Evolutionary conservation across 1,140 invertebrate species (phyloP), one percentile per base, ranked within the genome.

Genomic region (Geopemphigus sp.): DNA sequence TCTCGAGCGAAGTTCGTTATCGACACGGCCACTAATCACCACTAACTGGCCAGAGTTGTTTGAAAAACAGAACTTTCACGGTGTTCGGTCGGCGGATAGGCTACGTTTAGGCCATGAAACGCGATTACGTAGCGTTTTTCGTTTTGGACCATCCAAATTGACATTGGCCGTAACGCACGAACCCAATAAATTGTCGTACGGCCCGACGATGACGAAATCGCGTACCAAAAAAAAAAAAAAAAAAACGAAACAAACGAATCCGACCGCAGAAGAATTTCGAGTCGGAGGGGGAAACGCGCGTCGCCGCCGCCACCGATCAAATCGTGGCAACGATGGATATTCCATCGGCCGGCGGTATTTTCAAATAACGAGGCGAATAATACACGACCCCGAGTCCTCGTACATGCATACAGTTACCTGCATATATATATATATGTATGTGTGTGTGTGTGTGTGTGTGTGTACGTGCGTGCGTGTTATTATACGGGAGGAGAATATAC

Each of bases 291-390:
- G 61, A 5, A 50, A 39, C 3, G 59, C 19, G 61, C 29, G 61
- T 15, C 15, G 12, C 26, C 39, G 39, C 39, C 66, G 66, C 39
- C 45, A 26, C 73, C 73, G 73, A 76, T 76, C 39, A 45, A 76
- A 76, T 76, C 73, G 56, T 76, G 3, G 56, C 45, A 59, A 57
- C 56, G 29, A 74, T 74, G 26, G n/a, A 76, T 68, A 68, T 68
- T 76, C 73, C 32, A 45, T n/a, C 39, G 64, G 53, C 8, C 53
- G 70, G 70, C 73, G 73, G 73, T 59, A 76, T 76, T 76, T 76
- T 76, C 73, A 59, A 50, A 76, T 76, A 76, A 76, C 73, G 73
- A 76, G 54, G 54, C 73, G 73, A 59, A 47, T 66, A 66, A 66
- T 66, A 66, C 14, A 64, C 29, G 19, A 17, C 15, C 53, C 15